Evolutionary conservation across 2,888 invertebrate species (phyloP).

Genomic region (Cordilura impudica): DNA sequence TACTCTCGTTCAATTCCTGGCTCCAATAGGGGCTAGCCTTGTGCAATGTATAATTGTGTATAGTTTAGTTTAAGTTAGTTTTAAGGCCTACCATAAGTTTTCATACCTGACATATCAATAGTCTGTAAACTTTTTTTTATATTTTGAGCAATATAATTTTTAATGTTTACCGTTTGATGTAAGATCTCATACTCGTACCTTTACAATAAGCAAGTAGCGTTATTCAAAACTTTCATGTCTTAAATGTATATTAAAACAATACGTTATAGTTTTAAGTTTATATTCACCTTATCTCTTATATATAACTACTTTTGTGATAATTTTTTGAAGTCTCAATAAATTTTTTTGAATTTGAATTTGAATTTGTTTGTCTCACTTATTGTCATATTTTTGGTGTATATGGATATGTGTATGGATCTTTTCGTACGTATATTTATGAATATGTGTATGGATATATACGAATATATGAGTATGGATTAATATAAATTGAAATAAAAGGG

Average conservation of each 20-base stretch:
- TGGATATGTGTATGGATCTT: too few species aligned
- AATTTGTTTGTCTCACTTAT: too few species aligned
- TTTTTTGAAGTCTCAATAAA: too few species aligned
- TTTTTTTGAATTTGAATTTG: too few species aligned
- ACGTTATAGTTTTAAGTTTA: not conserved
- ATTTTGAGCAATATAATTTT: too few species aligned
- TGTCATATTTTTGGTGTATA: too few species aligned
- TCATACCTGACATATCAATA: not conserved
- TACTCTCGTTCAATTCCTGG: not conserved
- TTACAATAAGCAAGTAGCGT: not conserved
- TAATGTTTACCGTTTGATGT: not conserved
- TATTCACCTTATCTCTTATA: too few species aligned
- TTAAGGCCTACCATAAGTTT: not conserved
- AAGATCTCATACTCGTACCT: not conserved
- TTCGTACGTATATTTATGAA: too few species aligned
- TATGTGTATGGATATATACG: too few species aligned
- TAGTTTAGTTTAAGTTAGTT: not conserved
- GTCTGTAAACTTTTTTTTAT: not conserved
- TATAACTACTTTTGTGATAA: too few species aligned
- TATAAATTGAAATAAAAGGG: too few species aligned
- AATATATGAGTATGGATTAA: too few species aligned
- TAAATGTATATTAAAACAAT: conserved; percentile 2
- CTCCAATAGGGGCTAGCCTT: not conserved
- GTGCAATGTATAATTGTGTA: not conserved
- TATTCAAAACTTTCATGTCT: not conserved